A percentile compares a stretch with the other conserved stretches of the same genome.
Conservation (phyloP, 92 coral and sea anemone species). For the Siderastrea siderea region DNA sequence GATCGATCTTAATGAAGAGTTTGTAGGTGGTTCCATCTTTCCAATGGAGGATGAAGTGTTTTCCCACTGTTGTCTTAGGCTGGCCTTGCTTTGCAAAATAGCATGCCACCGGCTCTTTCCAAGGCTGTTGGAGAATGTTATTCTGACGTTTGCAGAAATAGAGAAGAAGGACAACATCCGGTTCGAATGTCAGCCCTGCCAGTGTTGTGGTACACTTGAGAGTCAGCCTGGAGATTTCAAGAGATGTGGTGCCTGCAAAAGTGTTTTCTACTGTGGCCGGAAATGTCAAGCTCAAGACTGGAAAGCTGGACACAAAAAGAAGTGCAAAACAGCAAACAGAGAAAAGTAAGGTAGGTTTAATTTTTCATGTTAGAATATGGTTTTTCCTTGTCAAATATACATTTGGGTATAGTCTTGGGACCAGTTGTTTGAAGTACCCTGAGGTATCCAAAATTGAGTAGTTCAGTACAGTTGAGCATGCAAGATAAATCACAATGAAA, state of each 20-base stretch:
- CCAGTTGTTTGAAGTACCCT: too few relatives aligned
- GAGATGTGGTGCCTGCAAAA: conserved; percentile 45
- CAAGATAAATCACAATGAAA: too few relatives aligned
- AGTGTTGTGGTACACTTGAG: conserved; percentile 22
- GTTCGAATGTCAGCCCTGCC: conserved; percentile 43
- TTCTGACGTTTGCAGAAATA: conserved; percentile 23
- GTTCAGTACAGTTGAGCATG: too few relatives aligned
- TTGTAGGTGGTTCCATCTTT: conserved; percentile 4
- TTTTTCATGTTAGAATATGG: background rate
- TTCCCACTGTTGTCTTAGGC: conserved; percentile 15
- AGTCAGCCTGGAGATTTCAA: conserved; percentile 51
- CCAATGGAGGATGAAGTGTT: conserved; percentile 28
- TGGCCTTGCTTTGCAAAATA: conserved; percentile 29
- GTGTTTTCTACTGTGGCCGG: conserved; percentile 52
- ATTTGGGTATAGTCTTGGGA: too few relatives aligned
- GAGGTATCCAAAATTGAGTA: too few relatives aligned
- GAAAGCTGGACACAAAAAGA: conserved; percentile 56
- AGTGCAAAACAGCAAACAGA: conserved; percentile 11
- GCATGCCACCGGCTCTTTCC: conserved; percentile 33
- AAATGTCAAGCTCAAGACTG: conserved; percentile 58
- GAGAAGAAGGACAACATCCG: conserved; percentile 34
- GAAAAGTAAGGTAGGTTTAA: conserved; percentile 1
- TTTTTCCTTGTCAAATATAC: background rate
- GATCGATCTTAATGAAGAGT: conserved; percentile 35
- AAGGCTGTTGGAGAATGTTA: conserved; percentile 14